Evolutionary conservation across 2,113 vertebrate species (phyloP).

Genomic region (Colistium nudipinnis): DNA sequence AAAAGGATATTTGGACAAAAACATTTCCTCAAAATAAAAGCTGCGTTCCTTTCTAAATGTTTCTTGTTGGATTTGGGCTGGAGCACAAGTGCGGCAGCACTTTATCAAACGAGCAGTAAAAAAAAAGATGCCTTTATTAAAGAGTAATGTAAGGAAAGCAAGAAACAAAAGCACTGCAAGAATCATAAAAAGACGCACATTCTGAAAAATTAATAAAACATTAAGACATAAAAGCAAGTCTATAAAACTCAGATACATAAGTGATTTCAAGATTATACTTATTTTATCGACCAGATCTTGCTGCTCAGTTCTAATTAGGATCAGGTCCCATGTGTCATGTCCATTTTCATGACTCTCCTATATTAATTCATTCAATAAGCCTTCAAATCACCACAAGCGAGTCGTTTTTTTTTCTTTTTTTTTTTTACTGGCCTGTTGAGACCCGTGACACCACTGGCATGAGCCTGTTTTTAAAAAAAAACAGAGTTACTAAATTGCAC

Average conservation of each 20-base stretch:
- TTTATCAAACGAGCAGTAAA: constrained; percentile 33
- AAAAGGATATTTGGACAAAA: too few relatives aligned
- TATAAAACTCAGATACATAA: too few relatives aligned
- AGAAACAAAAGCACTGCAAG: constrained; percentile 54
- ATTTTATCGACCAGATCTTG: constrained; percentile 1
- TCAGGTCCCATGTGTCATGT: too few relatives aligned
- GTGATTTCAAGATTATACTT: constrained; percentile 32
- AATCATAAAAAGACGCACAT: constrained; percentile 51
- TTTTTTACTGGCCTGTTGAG: constrained; percentile 6
- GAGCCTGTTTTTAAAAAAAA: background rate
- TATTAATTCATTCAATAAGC: background rate
- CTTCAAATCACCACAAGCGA: background rate
- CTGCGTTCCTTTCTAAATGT: too few relatives aligned
- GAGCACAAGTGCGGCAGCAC: background rate
- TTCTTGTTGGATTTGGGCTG: background rate
- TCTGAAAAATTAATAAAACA: constrained; percentile 65
- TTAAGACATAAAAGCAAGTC: constrained; percentile 51
- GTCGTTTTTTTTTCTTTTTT: background rate
- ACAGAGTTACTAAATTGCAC: background rate
- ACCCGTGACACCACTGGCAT: background rate
- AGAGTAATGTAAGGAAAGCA: constrained; percentile 52
- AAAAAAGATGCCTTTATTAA: constrained; percentile 50
- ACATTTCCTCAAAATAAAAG: too few relatives aligned
- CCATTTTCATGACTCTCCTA: too few relatives aligned
- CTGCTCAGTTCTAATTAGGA: background rate